These are phyloP conservation scores for Drosophila gaucha DNA, from an alignment of 2,888 invertebrate genomes.

Conservation along the genomic window DNA sequence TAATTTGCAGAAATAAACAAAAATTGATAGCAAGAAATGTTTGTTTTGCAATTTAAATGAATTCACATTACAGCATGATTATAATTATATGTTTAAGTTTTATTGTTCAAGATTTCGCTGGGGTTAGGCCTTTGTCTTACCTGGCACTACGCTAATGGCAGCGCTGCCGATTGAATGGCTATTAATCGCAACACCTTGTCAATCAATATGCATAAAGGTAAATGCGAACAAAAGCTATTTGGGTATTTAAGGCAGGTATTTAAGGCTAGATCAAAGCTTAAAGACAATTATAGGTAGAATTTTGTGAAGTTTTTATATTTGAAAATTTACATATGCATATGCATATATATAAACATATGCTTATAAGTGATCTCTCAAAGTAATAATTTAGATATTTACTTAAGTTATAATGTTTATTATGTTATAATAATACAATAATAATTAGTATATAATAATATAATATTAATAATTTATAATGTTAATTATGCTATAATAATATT, in stretches of 20 bases:
- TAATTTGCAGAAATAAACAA: constrained; percentile 41
- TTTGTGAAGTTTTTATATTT: no score
- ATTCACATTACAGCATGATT: constrained; percentile 67
- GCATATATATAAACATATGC: no score
- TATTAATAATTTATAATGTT: no score
- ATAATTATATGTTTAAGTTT: constrained; percentile 29
- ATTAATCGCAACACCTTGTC: constrained; percentile 3
- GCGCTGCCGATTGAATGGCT: constrained; percentile 1
- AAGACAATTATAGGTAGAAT: no score
- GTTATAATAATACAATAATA: no score
- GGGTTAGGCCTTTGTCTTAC: constrained; percentile 29
- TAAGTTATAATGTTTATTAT: no score
- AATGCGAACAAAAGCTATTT: not conserved
- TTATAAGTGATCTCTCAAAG: no score
- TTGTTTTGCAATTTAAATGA: constrained; percentile 74
- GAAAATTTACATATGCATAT: no score
- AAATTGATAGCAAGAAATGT: constrained; percentile 26
- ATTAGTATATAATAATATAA: no score
- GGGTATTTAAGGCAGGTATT: not conserved
- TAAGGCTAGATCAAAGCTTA: no score
- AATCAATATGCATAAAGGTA: constrained; percentile 31
- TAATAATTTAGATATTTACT: no score
- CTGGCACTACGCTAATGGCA: constrained; percentile 26
- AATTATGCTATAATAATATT: no score
- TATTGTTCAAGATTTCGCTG: constrained; percentile 17